Percentiles rank a stretch among this genome's conserved stretches.
These are phyloP conservation scores for Canis aureus DNA, from an alignment of 2,113 vertebrate species.

Conservation along the genomic window DNA sequence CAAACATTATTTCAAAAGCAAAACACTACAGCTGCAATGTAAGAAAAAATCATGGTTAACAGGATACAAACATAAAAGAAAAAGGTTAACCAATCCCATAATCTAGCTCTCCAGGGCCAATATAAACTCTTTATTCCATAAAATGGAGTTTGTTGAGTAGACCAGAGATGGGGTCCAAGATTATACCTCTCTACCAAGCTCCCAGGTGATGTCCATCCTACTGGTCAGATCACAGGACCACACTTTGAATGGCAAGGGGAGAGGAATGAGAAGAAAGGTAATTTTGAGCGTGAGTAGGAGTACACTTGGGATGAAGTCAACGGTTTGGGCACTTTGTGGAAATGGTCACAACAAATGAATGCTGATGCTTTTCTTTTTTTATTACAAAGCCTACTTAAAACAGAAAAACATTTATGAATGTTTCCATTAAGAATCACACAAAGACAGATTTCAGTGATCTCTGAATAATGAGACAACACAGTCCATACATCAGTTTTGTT, in stretches of 20 bases:
- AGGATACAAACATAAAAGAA: slow-evolving; percentile 28
- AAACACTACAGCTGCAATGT: not conserved
- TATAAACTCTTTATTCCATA: not conserved
- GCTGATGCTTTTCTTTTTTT: not conserved
- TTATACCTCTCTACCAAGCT: not conserved
- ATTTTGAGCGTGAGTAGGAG: not conserved
- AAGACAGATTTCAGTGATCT: not conserved
- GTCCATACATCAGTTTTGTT: not conserved
- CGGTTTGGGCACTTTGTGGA: not conserved
- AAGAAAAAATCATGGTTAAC: slow-evolving; percentile 54
- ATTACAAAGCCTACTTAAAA: not conserved
- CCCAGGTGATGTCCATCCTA: not conserved
- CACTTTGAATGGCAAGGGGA: not conserved
- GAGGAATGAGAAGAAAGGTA: not conserved
- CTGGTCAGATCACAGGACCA: not conserved
- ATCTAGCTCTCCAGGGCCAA: not conserved
- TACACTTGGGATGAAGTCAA: not conserved
- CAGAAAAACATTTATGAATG: not conserved
- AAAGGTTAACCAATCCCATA: not conserved
- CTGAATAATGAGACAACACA: not conserved
- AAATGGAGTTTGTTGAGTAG: not conserved
- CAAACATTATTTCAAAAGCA: slow-evolving; percentile 61
- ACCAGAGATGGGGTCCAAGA: not conserved
- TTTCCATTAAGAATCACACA: not conserved
- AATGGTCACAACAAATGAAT: not conserved